Evolutionary conservation across 2,888 invertebrate species (phyloP).

Genomic region (Helicoverpa assulta): DNA sequence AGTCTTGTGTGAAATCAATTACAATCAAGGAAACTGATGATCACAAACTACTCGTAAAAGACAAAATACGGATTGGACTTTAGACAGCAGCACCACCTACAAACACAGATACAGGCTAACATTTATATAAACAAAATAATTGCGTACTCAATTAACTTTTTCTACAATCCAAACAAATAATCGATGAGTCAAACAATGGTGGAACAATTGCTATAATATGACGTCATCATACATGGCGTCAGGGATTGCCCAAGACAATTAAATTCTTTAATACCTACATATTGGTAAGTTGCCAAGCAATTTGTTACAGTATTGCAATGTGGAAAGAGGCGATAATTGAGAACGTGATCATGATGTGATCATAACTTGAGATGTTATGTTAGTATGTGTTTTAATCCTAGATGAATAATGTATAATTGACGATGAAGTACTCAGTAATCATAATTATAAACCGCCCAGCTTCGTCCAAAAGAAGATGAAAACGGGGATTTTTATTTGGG

Average conservation of each 20-base stretch:
- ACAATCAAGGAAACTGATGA: too few relatives aligned
- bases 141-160: not conserved
- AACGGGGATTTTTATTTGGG: too few relatives aligned
- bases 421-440: constrained; percentile 8
- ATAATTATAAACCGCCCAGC: not conserved
- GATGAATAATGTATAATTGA: constrained; percentile 34
- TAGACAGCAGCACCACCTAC: constrained; percentile 5
- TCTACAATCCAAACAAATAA: constrained; percentile 13
- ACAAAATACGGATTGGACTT: constrained; percentile 5
- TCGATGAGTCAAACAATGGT: constrained; percentile 42
- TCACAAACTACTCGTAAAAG: not conserved
- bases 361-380: not conserved
- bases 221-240: constrained; percentile 27
- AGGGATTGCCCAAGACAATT: constrained; percentile 54
- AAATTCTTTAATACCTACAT: constrained; percentile 18
- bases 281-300: not conserved
- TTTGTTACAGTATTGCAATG: constrained; percentile 13
- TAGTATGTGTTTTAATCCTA: constrained; percentile 1
- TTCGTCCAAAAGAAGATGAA: not conserved
- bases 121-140: constrained; percentile 12
- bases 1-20: too few relatives aligned
- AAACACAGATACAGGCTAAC: constrained; percentile 8
- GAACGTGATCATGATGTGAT: not conserved
- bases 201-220: constrained; percentile 41
- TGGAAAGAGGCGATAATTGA: constrained; percentile 4